Evolutionary conservation across 2,888 invertebrate species (phyloP), one percentile per base, ranked within the genome.

Genomic region (Metellina segmentata): DNA sequence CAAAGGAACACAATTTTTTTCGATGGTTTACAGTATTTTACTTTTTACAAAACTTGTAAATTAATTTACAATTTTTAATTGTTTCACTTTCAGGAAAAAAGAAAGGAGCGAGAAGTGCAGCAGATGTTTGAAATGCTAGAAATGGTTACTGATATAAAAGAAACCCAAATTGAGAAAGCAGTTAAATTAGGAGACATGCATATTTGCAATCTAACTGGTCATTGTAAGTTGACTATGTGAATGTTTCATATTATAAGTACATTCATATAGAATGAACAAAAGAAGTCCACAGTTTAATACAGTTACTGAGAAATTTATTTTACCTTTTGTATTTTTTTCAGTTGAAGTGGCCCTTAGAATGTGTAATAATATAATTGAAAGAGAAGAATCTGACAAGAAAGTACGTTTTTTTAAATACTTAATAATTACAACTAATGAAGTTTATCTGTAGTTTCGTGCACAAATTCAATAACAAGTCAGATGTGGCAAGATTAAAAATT

Each of bases 41-140:
- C 51, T 51, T 13, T 34, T n/a, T n/a, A n/a, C 82, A 0, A 34
- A 9, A 48, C 13, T 11, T 49, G 7, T 34, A 34, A 16, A 81
- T 9, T 13, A 11, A 11, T 81, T 81, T n/a, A 52, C n/a, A 19
- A 49, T 16, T 81, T 9, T 51, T 81, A 20, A 81, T 19, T 79
- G 19, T 83, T 74, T 19, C n/a, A 77, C 70, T 13, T 71, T 9
- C 34, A 98, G 97, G 97, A 97, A 94, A 97, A 96, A 94, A 96
- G 98, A 92, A 96, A 96, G 82, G 98, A 98, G 94, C 95, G 96
- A 93, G 98, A 98, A 95, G 97, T 97, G 4, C 97, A 97, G 94
- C 96, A 96, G 93, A 95, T 98, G 89, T 97, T 98, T 95, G 96
- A 96, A 93, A 96, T 97, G 85, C 96, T 97, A 71, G 97, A 98